Evolutionary conservation across 1,140 invertebrate species (phyloP), one percentile per base, ranked within the genome.

Genomic region (Nomia melanderi): DNA sequence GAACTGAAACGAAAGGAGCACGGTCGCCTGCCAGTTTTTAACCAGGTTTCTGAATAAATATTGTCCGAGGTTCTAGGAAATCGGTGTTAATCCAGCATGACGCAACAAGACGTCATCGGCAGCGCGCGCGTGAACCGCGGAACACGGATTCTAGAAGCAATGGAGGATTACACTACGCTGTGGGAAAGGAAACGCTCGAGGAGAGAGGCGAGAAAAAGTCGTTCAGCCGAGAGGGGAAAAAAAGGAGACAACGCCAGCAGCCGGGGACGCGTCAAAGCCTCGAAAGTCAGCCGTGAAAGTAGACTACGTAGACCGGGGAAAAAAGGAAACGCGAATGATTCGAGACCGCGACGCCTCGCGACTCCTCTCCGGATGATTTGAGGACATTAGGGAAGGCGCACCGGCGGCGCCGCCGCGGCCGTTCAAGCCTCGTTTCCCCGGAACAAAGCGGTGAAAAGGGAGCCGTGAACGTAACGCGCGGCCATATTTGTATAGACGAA

Each of bases 401-500:
- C 2, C 2, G 3, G 14, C 41, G 11, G 0, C 11, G 41, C n/a
- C 3, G 23, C 41, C 12, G 41, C 41, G 36, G 7, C n/a, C 57
- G 39, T 12, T 20, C 31, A 31, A 36, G 59, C 23, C n/a, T n/a
- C 44, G 70, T 73, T 73, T 63, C 39, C 63, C 6, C 20, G 47
- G 56, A 78, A 78, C 62, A 67, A 65, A 69, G 70, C 77, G 54
- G 63, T 50, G 69, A 73, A 78, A 67, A 59, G 62, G 62, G 79
- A 78, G 60, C 64, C 64, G 59, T 47, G 60, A 74, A 74, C 47
- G 72, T 57, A 63, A 64, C 44, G 67, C 59, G 74, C 59, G 47
- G n/a, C 47, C 31, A 62, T 80, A 80, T 80, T 82, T 79, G 65
- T 74, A 80, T 63, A 78, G 57, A 67, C 69, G 69, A 62, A 62